Conservation (phyloP, 2,888 invertebrate genomes). For the Pogonocherus hispidulus region DNA sequence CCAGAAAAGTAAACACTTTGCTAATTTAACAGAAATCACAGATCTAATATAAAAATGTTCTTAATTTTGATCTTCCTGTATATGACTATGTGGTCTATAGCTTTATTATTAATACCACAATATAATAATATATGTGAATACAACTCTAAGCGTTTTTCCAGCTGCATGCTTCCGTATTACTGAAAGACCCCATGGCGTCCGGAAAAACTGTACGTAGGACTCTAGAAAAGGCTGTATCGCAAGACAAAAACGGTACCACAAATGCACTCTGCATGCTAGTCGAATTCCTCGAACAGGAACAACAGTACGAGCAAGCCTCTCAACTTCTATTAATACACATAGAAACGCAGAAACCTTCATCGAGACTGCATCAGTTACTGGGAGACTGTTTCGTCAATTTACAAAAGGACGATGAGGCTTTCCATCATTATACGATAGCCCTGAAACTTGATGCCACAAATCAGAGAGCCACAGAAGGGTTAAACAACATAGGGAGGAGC, state of each 20-base stretch:
- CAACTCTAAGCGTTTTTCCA: too few relatives aligned
- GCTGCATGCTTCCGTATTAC: conserved; percentile 82
- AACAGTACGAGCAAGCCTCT: conserved; percentile 77
- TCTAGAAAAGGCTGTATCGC: conserved; percentile 79
- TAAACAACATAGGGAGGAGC: conserved; percentile 73
- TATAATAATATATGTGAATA: too few relatives aligned
- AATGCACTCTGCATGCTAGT: conserved; percentile 79
- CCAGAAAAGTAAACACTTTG: too few relatives aligned
- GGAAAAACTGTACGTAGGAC: conserved; percentile 76
- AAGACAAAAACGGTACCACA: conserved; percentile 80
- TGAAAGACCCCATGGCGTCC: conserved; percentile 75
- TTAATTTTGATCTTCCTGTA: too few relatives aligned
- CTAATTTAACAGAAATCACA: too few relatives aligned
- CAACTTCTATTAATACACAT: conserved; percentile 78
- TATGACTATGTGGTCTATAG: too few relatives aligned
- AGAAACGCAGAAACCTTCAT: conserved; percentile 72
- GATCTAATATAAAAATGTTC: too few relatives aligned
- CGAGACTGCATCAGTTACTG: conserved; percentile 76
- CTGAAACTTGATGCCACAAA: conserved; percentile 78
- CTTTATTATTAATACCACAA: too few relatives aligned
- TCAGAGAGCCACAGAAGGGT: conserved; percentile 75
- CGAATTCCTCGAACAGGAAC: conserved; percentile 78
- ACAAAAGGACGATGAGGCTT: conserved; percentile 78
- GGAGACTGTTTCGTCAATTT: conserved; percentile 75
- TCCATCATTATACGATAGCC: conserved; percentile 78